Percentiles rank a stretch among this genome's conserved stretches.
Conservation (phyloP, 2,888 invertebrate genomes). For the Desoria tigrina region DNA sequence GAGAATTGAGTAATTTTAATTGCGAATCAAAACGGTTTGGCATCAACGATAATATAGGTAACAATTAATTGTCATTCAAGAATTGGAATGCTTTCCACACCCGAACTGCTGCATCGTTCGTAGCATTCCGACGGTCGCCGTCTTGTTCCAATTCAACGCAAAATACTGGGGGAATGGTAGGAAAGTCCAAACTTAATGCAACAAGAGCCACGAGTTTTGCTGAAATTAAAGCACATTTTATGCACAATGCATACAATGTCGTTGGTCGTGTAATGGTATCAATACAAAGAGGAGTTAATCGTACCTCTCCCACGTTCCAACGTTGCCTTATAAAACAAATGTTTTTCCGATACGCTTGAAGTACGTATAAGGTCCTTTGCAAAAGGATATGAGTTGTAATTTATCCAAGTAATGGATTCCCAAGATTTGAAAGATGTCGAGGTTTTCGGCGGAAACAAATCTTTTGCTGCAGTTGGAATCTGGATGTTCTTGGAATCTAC, state of each 20-base stretch:
- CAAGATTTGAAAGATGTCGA: slow-evolving; percentile 30
- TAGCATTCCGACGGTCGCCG: slow-evolving; percentile 64
- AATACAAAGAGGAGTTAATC: not conserved
- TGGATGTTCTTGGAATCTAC: slow-evolving; percentile 32
- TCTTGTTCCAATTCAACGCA: slow-evolving; percentile 73
- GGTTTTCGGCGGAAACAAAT: slow-evolving; percentile 32
- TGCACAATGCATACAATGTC: slow-evolving; percentile 10
- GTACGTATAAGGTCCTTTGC: slow-evolving; percentile 40
- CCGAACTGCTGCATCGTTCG: slow-evolving; percentile 71
- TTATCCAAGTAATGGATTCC: slow-evolving; percentile 31
- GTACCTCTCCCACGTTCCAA: slow-evolving; percentile 74
- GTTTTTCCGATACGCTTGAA: slow-evolving; percentile 61
- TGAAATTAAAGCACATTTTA: slow-evolving; percentile 54
- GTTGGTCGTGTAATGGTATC: not conserved
- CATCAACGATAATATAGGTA: slow-evolving; percentile 4
- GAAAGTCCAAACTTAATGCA: slow-evolving; percentile 80
- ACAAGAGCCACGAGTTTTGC: slow-evolving; percentile 77
- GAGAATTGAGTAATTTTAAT: not conserved
- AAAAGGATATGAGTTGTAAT: slow-evolving; percentile 27
- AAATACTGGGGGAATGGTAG: slow-evolving; percentile 75
- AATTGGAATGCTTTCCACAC: slow-evolving; percentile 57
- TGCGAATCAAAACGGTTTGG: too few relatives aligned
- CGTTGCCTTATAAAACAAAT: slow-evolving; percentile 75
- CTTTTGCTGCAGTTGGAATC: slow-evolving; percentile 35
- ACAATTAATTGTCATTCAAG: not conserved